phyloP scores from a whole-genome alignment of 2,888 invertebrate genomes.

The Tolmerus cingulatus region DNA sequence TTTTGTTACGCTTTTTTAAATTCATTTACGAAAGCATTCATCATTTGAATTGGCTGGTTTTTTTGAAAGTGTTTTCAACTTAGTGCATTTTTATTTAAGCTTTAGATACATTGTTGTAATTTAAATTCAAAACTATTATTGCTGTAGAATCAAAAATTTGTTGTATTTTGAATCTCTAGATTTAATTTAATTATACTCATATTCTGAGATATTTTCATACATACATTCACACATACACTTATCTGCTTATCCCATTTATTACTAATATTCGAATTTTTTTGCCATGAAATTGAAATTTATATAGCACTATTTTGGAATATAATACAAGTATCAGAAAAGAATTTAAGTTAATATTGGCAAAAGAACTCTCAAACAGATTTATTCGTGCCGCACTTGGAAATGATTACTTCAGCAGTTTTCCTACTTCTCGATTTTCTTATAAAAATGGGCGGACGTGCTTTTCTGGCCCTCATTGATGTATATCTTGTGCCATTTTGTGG shows the following conservation, averaged over 20 bases:
- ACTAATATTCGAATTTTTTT: background rate
- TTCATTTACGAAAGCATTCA: background rate
- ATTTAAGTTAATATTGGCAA: background rate
- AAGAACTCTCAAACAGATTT: background rate
- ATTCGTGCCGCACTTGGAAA: slow-evolving; percentile 11
- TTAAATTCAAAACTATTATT: background rate
- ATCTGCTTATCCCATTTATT: background rate
- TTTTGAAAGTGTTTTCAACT: background rate
- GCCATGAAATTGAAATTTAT: background rate
- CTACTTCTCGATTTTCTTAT: background rate
- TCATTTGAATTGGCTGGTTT: background rate
- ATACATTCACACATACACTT: background rate
- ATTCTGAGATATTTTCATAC: too few species aligned
- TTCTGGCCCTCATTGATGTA: background rate
- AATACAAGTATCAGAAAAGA: background rate
- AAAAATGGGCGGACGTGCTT: slow-evolving; percentile 13
- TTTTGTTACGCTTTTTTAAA: background rate
- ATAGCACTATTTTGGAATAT: background rate
- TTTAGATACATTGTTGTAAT: background rate
- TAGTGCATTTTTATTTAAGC: background rate
- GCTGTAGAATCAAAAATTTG: background rate
- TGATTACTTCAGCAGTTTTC: slow-evolving; percentile 27
- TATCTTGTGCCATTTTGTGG: background rate
- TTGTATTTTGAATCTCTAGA: background rate
- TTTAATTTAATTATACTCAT: background rate